Evolutionary conservation across 2,113 vertebrate species (phyloP).

Genomic region (Antennarius striatus): DNA sequence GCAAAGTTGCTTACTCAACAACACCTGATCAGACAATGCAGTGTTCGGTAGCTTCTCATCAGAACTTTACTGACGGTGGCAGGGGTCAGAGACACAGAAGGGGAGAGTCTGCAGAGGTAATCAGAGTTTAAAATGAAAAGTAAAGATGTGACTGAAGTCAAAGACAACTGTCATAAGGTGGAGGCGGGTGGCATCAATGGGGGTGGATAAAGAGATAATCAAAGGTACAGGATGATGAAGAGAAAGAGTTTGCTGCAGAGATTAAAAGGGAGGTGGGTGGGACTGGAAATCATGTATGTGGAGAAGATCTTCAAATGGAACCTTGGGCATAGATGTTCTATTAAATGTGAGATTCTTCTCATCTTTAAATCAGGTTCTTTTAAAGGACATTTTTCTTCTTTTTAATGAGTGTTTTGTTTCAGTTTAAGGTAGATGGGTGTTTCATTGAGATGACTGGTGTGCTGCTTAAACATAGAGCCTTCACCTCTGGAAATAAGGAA

Average conservation of each 20-base stretch:
- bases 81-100: constrained; percentile 58
- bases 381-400: constrained; percentile 2
- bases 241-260: constrained; percentile 37
- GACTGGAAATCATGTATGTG: constrained; percentile 42
- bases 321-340: constrained; percentile 39
- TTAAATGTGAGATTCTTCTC: constrained; percentile 14
- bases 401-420: constrained; percentile 16
- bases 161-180: constrained; percentile 32
- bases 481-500: no score
- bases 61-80: constrained; percentile 76
- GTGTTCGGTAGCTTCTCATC: constrained; percentile 80
- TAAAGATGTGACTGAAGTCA: constrained; percentile 24
- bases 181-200: constrained; percentile 24
- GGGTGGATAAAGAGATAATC: constrained; percentile 44
- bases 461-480: no score
- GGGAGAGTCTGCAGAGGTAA: constrained; percentile 32
- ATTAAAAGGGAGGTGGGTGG: constrained; percentile 58
- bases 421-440: background rate
- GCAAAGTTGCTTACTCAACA: constrained; percentile 81
- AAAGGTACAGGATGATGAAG: constrained; percentile 33
- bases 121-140: constrained; percentile 41
- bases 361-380: constrained; percentile 8
- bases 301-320: constrained; percentile 53
- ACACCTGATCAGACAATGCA: constrained; percentile 83
- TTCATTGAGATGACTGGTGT: background rate